These are phyloP conservation scores for Styela clava DNA, from an alignment of 23 tunicate species.

Conservation along the genomic window DNA sequence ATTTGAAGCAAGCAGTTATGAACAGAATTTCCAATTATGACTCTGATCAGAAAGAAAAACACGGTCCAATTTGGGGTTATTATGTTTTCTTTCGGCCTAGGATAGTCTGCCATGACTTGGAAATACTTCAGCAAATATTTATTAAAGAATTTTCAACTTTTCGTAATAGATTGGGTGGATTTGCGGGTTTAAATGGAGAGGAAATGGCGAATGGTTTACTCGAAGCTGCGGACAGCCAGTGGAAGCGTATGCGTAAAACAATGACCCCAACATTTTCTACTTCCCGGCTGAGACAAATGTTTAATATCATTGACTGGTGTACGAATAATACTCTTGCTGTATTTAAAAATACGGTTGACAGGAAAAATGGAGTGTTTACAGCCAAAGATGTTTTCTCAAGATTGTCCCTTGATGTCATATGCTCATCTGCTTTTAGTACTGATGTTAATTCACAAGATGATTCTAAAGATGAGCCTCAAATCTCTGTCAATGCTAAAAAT, in stretches of 20 bases:
- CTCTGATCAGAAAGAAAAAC: background rate
- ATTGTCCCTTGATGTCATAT: slow-evolving; percentile 57
- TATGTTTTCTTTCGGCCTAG: slow-evolving; percentile 32
- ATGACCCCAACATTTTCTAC: slow-evolving; percentile 68
- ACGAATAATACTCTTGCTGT: slow-evolving; percentile 26
- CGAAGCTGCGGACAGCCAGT: slow-evolving; percentile 43
- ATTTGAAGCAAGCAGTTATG: background rate
- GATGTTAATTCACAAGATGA: slow-evolving; percentile 47
- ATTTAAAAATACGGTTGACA: slow-evolving; percentile 20
- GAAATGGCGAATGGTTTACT: background rate
- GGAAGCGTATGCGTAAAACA: slow-evolving; percentile 67
- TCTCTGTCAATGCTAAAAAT: background rate
- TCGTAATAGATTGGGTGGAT: slow-evolving; percentile 48
- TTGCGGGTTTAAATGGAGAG: background rate
- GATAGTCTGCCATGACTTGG: slow-evolving; percentile 42
- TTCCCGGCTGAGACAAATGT: slow-evolving; percentile 65
- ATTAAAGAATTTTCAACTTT: slow-evolving; percentile 59
- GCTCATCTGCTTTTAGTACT: slow-evolving; percentile 73
- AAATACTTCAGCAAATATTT: slow-evolving; percentile 49
- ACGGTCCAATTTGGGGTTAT: slow-evolving; percentile 14
- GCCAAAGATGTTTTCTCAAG: slow-evolving; percentile 36
- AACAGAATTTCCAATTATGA: background rate
- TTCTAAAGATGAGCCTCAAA: background rate
- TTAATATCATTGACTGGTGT: slow-evolving; percentile 46
- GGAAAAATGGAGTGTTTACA: slow-evolving; percentile 39